These are phyloP conservation scores for Ptiloglossa arizonensis DNA, from an alignment of 1,140 invertebrate species.

Conservation along the genomic window DNA sequence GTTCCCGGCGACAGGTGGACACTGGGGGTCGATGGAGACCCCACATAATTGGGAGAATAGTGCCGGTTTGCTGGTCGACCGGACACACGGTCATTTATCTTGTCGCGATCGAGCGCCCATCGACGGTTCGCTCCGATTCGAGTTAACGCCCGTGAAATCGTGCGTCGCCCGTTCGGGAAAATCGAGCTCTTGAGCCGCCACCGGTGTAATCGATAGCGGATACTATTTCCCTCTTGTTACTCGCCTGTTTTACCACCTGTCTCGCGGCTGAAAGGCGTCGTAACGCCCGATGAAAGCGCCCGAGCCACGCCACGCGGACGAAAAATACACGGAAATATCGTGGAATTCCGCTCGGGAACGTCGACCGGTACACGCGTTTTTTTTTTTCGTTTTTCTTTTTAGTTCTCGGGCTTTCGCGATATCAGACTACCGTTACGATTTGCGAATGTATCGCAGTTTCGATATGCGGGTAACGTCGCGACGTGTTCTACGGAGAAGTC, in stretches of 20 bases:
- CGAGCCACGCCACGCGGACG: no score
- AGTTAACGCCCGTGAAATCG: conserved; percentile 71
- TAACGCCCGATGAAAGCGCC: conserved; percentile 16
- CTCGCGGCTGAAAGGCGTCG: conserved; percentile 21
- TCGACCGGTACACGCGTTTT: no score
- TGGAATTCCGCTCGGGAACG: no score
- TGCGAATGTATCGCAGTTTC: no score
- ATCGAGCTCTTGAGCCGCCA: conserved; percentile 41
- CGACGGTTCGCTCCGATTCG: conserved; percentile 70
- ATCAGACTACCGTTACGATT: no score
- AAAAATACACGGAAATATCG: no score
- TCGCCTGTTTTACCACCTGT: conserved; percentile 45
- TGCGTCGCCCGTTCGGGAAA: conserved; percentile 67
- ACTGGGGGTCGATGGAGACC: conserved; percentile 70
- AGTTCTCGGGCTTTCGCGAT: no score
- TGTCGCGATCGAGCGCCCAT: conserved; percentile 70
- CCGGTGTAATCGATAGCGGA: conserved; percentile 43
- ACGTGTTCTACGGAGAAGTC: no score
- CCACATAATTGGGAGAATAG: conserved; percentile 76
- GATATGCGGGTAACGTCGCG: no score
- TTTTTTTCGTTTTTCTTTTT: no score
- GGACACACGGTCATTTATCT: conserved; percentile 74
- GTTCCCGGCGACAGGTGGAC: conserved; percentile 74
- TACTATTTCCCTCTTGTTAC: conserved; percentile 51
- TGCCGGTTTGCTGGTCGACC: conserved; percentile 72